Percentiles rank a stretch among this genome's conserved stretches.
Conservation (phyloP, 2,888 invertebrate genomes). For the Lasioglossum vierecki region DNA sequence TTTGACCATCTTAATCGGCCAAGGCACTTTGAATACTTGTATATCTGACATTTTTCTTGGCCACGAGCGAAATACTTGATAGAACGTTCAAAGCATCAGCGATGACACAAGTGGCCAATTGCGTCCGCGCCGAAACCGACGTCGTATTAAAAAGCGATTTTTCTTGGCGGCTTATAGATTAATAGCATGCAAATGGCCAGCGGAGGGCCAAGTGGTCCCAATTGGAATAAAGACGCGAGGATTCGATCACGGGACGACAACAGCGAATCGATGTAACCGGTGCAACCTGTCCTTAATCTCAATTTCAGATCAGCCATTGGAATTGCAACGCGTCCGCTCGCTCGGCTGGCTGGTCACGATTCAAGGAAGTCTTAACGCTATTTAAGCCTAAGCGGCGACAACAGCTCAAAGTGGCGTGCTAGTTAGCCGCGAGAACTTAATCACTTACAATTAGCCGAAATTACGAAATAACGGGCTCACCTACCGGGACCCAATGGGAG, state of each 20-base stretch:
- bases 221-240: conserved; percentile 62
- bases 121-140: not conserved
- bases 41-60: too few species aligned
- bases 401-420: conserved; percentile 47
- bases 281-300: conserved; percentile 61
- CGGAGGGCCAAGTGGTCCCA: conserved; percentile 52
- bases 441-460: conserved; percentile 81
- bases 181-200: conserved; percentile 48
- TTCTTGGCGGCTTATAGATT: not conserved
- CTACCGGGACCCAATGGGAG: conserved; percentile 3
- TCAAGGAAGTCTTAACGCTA: conserved; percentile 69
- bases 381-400: conserved; percentile 35
- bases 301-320: conserved; percentile 67
- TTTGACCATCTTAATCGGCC: too few species aligned
- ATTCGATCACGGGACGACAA: conserved; percentile 52
- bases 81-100: not conserved
- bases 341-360: conserved; percentile 51
- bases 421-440: conserved; percentile 79
- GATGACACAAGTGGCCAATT: not conserved
- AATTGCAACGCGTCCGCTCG: conserved; percentile 53
- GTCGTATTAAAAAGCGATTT: not conserved
- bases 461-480: conserved; percentile 78
- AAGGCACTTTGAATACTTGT: too few species aligned
- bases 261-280: conserved; percentile 54
- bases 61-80: not conserved